Evolutionary conservation across 2,888 invertebrate species (phyloP), one percentile per base, ranked within the genome.

Genomic region (Nephrotoma flavescens): DNA sequence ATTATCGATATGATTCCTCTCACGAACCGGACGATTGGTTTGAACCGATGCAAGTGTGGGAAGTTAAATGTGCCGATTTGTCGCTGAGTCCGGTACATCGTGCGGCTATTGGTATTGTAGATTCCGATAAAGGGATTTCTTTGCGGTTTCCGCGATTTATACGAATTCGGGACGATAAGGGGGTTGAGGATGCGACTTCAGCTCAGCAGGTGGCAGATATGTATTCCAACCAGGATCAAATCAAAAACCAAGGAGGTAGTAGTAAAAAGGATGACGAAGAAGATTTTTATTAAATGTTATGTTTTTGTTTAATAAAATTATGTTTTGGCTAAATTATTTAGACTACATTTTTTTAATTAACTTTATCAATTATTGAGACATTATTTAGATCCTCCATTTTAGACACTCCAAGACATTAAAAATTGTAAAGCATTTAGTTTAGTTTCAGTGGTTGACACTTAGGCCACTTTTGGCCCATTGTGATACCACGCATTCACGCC

Each of bases 31-130:
- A 98, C 92, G 96, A 95, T 90, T 98, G 98, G 98, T 95, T 98
- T 90, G 94, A 95, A 88, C 94, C 97, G 4, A 94, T 94, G 15
- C 94, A 95, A 91, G 98, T 99, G 87, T 98, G 98, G 98, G 99
- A 99, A 93, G 94, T 99, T 87, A 98, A 98, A 91, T 98, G 98
- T 91, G 99, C 99, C 0, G 99, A 99, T 93, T 93, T 99, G 87
- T 99, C 99, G 6, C 94, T 99, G 86, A 99, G 99, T 45, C 99
- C 99, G 15, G 95, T 96, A 86, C 98, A 99, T 91, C 94, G 94
- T 90, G 99, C 99, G 86, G 99, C 96, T 0, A 91, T 94, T 85
- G 97, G 97, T 86, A 95, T 97, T 90, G 96, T 96, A 83, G 97
- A 98, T 92, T 94, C 95, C 0, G 96, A 96, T 89, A 96, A 96